These are phyloP conservation scores for Agonopterix subpropinquella DNA, from an alignment of 2,888 invertebrate species.

Conservation along the genomic window DNA sequence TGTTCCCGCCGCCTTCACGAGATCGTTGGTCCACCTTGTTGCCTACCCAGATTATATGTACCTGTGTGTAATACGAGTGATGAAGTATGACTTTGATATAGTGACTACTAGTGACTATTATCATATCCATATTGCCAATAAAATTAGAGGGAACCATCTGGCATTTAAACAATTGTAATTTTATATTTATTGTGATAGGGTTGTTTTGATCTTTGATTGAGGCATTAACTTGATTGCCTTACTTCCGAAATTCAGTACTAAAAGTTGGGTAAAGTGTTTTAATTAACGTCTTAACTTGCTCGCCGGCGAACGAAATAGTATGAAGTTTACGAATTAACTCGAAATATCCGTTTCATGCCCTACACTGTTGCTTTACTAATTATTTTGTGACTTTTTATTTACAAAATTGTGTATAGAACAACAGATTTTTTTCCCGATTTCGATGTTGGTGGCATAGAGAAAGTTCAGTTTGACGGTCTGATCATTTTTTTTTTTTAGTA, in stretches of 20 bases:
- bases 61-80: no score
- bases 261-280: conserved; percentile 70
- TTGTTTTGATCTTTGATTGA: conserved; percentile 71
- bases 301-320: conserved; percentile 53
- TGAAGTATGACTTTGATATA: no score
- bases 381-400: conserved; percentile 18
- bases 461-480: no score
- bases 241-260: conserved; percentile 69
- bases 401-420: no score
- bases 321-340: conserved; percentile 70
- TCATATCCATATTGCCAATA: no score
- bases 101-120: no score
- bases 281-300: conserved; percentile 67
- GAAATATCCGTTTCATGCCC: conserved; percentile 55
- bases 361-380: conserved; percentile 43
- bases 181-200: conserved; percentile 57
- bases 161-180: conserved; percentile 33
- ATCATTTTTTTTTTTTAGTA: no score
- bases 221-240: conserved; percentile 67
- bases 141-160: conserved; percentile 19
- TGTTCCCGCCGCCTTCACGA: no score
- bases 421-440: no score
- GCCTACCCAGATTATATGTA: no score
- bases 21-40: no score
- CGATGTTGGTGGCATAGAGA: no score